Evolutionary conservation across 2,797 vertebrate genomes (phyloP).

Genomic region (Xenops minutus): DNA sequence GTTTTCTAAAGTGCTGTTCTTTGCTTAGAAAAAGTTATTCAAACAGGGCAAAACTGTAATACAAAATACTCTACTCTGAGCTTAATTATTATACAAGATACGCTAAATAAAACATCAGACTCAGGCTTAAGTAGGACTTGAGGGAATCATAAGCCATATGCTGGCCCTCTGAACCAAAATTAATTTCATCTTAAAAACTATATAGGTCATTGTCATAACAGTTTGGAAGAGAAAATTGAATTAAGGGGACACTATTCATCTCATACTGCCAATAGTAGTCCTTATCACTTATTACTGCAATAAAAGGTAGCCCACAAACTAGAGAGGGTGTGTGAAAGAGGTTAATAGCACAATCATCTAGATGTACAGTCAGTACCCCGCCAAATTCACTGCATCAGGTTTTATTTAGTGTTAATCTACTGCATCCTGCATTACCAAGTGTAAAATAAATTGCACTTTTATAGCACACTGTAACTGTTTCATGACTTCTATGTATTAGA

Average conservation of each 20-base stretch:
- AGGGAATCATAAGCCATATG: neutral
- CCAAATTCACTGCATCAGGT: constrained; percentile 25
- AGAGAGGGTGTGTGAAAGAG: neutral
- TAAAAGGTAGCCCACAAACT: constrained; percentile 48
- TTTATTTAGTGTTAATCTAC: constrained; percentile 62
- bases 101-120: neutral
- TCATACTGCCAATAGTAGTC: neutral
- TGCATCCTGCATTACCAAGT: neutral
- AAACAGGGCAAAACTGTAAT: neutral
- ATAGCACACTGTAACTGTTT: neutral
- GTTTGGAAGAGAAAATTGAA: neutral
- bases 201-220: neutral
- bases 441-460: constrained; percentile 47
- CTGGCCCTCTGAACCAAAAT: neutral
- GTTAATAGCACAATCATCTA: constrained; percentile 30
- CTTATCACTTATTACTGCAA: constrained; percentile 25
- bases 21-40: neutral
- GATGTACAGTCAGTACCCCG: neutral
- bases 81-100: neutral
- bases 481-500: constrained; percentile 23
- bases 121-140: neutral
- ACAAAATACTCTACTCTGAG: neutral
- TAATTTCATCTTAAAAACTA: constrained; percentile 4
- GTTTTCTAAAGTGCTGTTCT: neutral
- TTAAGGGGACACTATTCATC: neutral